Evolutionary conservation across 2,888 invertebrate species (phyloP).

Genomic region (Orthonychiurus folsomi): DNA sequence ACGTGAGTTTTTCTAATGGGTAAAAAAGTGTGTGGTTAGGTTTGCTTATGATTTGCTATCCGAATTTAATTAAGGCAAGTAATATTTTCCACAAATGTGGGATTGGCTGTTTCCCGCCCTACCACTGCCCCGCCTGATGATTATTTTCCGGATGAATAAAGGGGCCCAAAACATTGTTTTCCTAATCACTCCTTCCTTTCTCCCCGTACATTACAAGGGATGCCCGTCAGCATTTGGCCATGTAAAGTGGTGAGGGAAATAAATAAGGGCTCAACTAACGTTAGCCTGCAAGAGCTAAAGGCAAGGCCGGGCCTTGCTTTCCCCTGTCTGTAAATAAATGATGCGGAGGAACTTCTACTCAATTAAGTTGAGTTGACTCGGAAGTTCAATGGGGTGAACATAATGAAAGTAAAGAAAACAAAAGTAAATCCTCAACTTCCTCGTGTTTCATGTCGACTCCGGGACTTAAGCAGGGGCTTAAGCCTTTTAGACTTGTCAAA

Average conservation of each 20-base stretch:
- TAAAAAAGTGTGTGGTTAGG: too few species aligned
- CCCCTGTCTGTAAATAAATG: neutral
- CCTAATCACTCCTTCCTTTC: neutral
- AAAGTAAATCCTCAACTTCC: neutral
- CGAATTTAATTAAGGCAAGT: too few species aligned
- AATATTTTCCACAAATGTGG: too few species aligned
- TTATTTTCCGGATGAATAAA: neutral
- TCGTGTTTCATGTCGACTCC: neutral
- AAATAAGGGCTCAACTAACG: neutral
- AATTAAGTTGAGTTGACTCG: constrained; percentile 1
- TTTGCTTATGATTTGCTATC: too few species aligned
- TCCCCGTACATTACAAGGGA: too few species aligned
- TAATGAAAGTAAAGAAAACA: neutral
- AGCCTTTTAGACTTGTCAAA: constrained; percentile 1
- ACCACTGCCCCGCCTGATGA: neutral
- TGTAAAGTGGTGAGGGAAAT: neutral
- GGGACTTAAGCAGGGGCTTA: neutral
- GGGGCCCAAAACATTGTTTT: neutral
- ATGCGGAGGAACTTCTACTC: constrained; percentile 1
- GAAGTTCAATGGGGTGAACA: constrained; percentile 1
- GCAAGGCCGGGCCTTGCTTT: neutral
- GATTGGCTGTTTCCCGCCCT: neutral
- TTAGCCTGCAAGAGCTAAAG: neutral
- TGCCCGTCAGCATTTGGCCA: too few species aligned
- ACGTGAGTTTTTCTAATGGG: too few species aligned